Percentiles rank a stretch among this genome's conserved stretches.
Evolutionary conservation across 2,797 vertebrate genomes (phyloP).

Genomic region (Anomalospiza imberbis): DNA sequence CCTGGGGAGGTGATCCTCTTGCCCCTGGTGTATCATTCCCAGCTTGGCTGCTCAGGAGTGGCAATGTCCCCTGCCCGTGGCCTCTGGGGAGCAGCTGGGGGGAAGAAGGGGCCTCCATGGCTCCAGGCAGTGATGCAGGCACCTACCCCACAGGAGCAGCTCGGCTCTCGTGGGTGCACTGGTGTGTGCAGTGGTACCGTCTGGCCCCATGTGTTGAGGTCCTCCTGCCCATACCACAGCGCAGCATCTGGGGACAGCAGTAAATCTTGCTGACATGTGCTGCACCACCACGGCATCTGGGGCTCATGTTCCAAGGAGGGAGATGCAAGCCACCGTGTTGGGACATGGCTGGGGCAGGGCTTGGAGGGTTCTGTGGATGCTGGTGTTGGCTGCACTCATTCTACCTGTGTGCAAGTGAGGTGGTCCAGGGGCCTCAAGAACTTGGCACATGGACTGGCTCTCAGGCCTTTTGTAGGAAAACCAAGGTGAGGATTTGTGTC

Average conservation of each 20-base stretch:
- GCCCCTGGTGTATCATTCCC: not conserved
- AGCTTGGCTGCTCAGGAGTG: not conserved
- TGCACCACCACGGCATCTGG: fast-evolving
- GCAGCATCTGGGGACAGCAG: not conserved
- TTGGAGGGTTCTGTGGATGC: fast-evolving
- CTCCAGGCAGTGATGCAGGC: not conserved
- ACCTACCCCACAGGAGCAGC: fast-evolving
- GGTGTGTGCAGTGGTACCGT: fast-evolving
- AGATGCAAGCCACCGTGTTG: fast-evolving
- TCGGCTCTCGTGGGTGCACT: fast-evolving
- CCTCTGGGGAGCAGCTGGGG: not conserved
- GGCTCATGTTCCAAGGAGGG: not conserved
- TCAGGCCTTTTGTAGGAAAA: not conserved
- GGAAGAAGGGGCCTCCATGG: fast-evolving
- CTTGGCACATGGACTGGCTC: not conserved
- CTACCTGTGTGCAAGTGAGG: fast-evolving
- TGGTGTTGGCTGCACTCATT: fast-evolving
- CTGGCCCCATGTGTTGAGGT: fast-evolving
- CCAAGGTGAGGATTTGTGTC: fast-evolving
- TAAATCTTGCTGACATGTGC: not conserved
- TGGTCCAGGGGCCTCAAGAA: not conserved
- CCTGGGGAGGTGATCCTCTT: not conserved
- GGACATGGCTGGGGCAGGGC: fast-evolving
- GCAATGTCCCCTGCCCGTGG: fast-evolving
- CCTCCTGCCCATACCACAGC: not conserved